Percentiles rank a stretch among this genome's conserved stretches.
Evolutionary conservation across 2,888 invertebrate genomes (phyloP).

Genomic region (Tenthredo scrophulariae): DNA sequence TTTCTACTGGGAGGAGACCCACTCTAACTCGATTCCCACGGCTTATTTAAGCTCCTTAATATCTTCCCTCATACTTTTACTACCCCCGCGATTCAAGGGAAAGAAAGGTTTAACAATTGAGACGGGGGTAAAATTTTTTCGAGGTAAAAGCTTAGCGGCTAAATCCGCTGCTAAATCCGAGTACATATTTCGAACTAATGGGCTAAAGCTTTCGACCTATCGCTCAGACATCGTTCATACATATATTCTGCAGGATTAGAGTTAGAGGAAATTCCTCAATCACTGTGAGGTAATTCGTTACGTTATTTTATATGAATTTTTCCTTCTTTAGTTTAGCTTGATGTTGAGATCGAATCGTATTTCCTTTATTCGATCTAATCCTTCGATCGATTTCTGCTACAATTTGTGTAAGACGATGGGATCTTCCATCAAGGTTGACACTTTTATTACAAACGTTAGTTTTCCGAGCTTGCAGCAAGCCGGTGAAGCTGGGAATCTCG

Average conservation of each 20-base stretch:
- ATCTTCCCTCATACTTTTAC: neutral
- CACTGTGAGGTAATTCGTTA: neutral
- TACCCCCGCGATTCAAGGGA: neutral
- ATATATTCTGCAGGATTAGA: neutral
- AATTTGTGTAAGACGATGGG: neutral
- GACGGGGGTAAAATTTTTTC: neutral
- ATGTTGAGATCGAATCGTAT: neutral
- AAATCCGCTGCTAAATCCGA: neutral
- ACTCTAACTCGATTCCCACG: neutral
- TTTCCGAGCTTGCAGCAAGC: neutral
- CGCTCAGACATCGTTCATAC: neutral
- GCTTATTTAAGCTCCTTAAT: slow-evolving; percentile 1
- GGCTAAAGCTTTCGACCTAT: neutral
- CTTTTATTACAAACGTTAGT: slow-evolving; percentile 16
- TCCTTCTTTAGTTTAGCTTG: neutral
- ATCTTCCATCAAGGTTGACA: slow-evolving; percentile 27
- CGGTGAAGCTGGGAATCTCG: neutral
- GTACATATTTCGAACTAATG: neutral
- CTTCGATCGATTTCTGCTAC: neutral
- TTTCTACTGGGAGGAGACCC: neutral
- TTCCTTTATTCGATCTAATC: neutral
- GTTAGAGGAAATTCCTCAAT: neutral
- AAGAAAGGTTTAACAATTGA: neutral
- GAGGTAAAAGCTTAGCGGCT: neutral
- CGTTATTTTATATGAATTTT: neutral